Conservation (phyloP, 2,797 vertebrate genomes). For the Ispidina picta region DNA sequence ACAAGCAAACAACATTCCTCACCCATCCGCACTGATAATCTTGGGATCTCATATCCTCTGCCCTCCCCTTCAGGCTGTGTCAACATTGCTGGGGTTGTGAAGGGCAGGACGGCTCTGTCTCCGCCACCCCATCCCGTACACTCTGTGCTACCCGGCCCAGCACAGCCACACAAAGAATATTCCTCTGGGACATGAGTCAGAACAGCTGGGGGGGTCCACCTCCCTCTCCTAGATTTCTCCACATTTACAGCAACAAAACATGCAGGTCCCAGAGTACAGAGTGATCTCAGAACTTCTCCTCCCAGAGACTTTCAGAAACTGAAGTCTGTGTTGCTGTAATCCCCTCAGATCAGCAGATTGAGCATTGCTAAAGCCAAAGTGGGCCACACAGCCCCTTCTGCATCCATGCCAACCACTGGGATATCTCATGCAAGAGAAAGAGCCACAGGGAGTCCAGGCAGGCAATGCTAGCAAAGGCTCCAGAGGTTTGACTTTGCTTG, state of each 20-base stretch:
- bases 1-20: conserved; percentile 62
- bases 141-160: conserved; percentile 15
- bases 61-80: neutral
- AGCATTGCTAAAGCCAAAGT: neutral
- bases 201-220: neutral
- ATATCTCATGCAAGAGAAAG: neutral
- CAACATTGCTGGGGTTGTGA: neutral
- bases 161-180: neutral
- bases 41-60: conserved; percentile 4
- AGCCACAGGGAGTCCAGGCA: neutral
- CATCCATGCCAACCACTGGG: neutral
- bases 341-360: neutral
- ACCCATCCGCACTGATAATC: conserved; percentile 40
- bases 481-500: neutral
- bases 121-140: neutral
- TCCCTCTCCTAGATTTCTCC: neutral
- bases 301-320: neutral
- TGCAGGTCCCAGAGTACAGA: neutral
- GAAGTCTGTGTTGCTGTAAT: neutral
- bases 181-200: neutral
- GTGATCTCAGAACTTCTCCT: neutral
- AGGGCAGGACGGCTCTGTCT: conserved; percentile 2
- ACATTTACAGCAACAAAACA: neutral
- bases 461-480: neutral
- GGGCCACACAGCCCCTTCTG: neutral